Percentiles rank a stretch among this genome's conserved stretches.
phyloP scores from a whole-genome alignment of 2,797 vertebrate genomes.

The Pantherophis alleghaniensis region DNA sequence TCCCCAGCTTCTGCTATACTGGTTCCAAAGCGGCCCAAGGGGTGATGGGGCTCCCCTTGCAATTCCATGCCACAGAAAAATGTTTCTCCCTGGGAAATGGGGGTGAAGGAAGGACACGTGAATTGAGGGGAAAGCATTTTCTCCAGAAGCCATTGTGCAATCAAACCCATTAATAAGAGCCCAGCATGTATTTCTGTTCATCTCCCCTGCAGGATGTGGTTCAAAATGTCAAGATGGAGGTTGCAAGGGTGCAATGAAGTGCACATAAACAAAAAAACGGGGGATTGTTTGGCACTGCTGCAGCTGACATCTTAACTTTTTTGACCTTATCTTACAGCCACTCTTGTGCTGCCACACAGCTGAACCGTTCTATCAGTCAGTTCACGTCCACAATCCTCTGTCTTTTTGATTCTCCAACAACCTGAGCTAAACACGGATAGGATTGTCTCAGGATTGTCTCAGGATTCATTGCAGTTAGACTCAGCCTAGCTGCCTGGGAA shows the following conservation, averaged over 20 bases:
- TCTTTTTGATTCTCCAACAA: not conserved
- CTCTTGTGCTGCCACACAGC: not conserved
- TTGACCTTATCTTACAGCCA: not conserved
- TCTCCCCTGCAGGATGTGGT: not conserved
- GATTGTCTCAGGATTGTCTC: not conserved
- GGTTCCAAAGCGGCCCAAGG: slow-evolving; percentile 66
- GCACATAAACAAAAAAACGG: not conserved
- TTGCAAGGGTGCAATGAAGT: not conserved
- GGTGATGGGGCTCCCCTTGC: not conserved
- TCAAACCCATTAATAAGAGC: no score
- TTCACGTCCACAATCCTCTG: not conserved
- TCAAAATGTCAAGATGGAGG: not conserved
- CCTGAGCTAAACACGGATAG: not conserved
- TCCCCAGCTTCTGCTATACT: slow-evolving; percentile 74
- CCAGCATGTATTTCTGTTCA: not conserved
- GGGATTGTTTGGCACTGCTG: not conserved
- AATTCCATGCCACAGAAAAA: slow-evolving; percentile 16
- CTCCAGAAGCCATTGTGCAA: not conserved
- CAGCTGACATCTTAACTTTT: not conserved
- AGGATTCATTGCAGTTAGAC: not conserved
- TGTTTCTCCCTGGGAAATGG: not conserved
- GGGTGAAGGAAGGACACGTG: not conserved
- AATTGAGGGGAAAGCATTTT: not conserved
- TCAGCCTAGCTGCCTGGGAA: not conserved
- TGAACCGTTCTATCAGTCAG: not conserved